Conservation (phyloP, 2,888 invertebrate genomes). For the Apeira syringaria region DNA sequence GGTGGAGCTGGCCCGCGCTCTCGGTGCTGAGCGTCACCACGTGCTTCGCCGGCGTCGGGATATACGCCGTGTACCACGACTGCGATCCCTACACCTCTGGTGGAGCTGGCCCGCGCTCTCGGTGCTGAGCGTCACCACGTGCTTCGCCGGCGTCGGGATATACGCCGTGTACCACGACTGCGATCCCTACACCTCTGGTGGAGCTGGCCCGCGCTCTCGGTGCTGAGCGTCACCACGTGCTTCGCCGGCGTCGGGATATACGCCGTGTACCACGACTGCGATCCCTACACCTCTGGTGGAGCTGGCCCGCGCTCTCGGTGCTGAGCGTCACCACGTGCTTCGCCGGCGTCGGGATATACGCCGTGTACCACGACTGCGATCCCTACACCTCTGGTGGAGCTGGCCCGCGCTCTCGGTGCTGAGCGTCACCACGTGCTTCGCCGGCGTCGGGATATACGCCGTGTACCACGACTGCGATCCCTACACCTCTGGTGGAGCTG, state of each 20-base stretch:
- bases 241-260: slow-evolving; percentile 93
- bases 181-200: slow-evolving; percentile 90
- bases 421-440: slow-evolving; percentile 88
- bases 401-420: slow-evolving; percentile 90
- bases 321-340: slow-evolving; percentile 89
- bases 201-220: slow-evolving; percentile 90
- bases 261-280: slow-evolving; percentile 90
- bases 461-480: slow-evolving; percentile 94
- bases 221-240: slow-evolving; percentile 89
- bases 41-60: slow-evolving; percentile 90
- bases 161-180: slow-evolving; percentile 92
- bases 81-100: slow-evolving; percentile 94
- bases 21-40: slow-evolving; percentile 89
- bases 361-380: slow-evolving; percentile 90
- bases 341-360: slow-evolving; percentile 92
- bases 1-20: slow-evolving; percentile 92
- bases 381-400: slow-evolving; percentile 90
- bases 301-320: slow-evolving; percentile 89
- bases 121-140: slow-evolving; percentile 88
- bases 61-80: slow-evolving; percentile 91
- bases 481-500: slow-evolving; percentile 89
- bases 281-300: slow-evolving; percentile 91
- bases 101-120: slow-evolving; percentile 91
- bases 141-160: slow-evolving; percentile 91
- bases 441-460: slow-evolving; percentile 93